These are phyloP conservation scores for Peribatodes rhomboidaria DNA, from an alignment of 2,888 invertebrate genomes.

Conservation along the genomic window DNA sequence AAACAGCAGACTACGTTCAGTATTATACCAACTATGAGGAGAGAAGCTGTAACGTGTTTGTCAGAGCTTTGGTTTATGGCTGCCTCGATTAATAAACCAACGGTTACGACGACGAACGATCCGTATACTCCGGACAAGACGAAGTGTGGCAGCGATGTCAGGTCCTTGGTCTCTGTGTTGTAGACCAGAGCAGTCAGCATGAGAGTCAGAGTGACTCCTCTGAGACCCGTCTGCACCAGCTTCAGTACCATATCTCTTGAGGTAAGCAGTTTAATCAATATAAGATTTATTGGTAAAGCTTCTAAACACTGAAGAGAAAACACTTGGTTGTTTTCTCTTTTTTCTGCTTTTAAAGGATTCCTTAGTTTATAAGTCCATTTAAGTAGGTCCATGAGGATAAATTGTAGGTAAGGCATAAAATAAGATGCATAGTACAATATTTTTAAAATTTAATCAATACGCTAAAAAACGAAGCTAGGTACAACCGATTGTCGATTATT, in stretches of 20 bases:
- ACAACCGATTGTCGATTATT: no score
- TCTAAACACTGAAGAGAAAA: no score
- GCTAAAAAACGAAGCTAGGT: no score
- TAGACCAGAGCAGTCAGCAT: not conserved
- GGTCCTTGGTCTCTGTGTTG: not conserved
- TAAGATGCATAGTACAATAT: no score
- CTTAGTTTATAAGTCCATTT: no score
- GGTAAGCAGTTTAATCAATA: not conserved
- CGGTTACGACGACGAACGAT: not conserved
- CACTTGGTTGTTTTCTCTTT: no score
- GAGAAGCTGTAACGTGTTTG: not conserved
- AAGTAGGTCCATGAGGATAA: no score
- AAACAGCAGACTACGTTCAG: conserved; percentile 3
- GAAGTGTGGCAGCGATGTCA: not conserved
- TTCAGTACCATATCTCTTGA: not conserved
- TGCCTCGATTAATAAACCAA: not conserved
- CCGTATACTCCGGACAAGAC: not conserved
- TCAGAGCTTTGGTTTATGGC: not conserved
- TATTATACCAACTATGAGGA: not conserved
- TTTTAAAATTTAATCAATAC: no score
- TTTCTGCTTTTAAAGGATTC: no score
- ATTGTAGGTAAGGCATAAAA: no score
- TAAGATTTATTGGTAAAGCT: not conserved
- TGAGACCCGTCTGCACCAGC: not conserved
- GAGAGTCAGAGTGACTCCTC: not conserved